phyloP scores from a whole-genome alignment of 2,888 invertebrate species.

The Elmis aenea region DNA sequence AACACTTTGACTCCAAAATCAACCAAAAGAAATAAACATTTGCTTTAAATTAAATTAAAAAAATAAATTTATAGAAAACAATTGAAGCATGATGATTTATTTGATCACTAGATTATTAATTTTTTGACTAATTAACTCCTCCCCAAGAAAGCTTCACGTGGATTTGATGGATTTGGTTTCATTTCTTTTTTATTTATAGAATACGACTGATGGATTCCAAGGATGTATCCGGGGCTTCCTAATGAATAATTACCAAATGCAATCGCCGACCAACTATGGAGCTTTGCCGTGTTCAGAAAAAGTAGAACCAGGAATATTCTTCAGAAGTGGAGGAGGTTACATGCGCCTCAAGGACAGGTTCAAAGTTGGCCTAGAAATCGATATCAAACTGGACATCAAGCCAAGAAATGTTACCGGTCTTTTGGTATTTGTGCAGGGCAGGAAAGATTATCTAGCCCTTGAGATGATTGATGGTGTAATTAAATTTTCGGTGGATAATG shows the following conservation, averaged over 20 bases:
- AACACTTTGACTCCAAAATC: no score
- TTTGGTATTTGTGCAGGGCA: constrained; percentile 79
- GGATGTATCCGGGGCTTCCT: constrained; percentile 79
- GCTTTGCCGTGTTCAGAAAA: constrained; percentile 75
- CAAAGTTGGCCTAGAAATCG: constrained; percentile 72
- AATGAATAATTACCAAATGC: constrained; percentile 63
- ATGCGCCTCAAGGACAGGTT: constrained; percentile 68
- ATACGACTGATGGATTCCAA: constrained; percentile 61
- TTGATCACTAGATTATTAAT: constrained; percentile 1
- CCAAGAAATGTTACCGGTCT: constrained; percentile 82
- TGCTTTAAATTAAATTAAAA: constrained; percentile 2
- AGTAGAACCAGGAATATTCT: constrained; percentile 79
- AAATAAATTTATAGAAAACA: no score
- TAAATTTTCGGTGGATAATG: constrained; percentile 77
- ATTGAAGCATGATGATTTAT: no score
- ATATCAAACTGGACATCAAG: constrained; percentile 79
- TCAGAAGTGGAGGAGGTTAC: constrained; percentile 72
- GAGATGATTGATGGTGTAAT: constrained; percentile 85
- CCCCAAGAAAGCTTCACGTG: no score
- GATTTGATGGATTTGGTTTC: constrained; percentile 1
- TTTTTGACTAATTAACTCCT: no score
- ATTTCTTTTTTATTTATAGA: constrained; percentile 24
- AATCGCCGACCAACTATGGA: constrained; percentile 56
- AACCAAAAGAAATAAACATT: no score
- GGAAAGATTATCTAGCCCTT: constrained; percentile 75